phyloP scores from a whole-genome alignment of 2,113 vertebrate genomes.

The Proteles cristata region DNA sequence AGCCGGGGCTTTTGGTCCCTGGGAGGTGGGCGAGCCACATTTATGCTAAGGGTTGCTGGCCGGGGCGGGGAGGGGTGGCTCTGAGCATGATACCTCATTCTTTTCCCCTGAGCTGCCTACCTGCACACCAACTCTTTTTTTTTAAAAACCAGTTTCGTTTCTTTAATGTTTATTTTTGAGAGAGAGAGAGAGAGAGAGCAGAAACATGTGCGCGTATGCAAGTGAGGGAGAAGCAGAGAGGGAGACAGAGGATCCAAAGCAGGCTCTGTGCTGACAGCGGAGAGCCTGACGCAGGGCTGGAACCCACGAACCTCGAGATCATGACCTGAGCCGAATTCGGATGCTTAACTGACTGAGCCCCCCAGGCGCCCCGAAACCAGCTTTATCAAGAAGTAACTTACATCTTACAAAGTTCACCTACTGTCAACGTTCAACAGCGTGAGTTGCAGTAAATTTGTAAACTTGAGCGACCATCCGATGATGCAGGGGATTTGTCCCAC shows the following conservation, averaged over 20 bases:
- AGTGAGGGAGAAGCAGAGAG: no score
- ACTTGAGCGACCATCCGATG: rapidly evolving
- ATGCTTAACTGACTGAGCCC: no score
- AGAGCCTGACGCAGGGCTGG: no score
- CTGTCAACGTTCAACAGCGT: rapidly evolving
- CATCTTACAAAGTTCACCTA: rapidly evolving
- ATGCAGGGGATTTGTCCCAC: background rate
- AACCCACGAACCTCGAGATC: no score
- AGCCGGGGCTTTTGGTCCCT: rapidly evolving
- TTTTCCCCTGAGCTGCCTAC: background rate
- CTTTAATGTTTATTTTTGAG: no score
- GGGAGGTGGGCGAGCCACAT: no score
- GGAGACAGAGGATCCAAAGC: no score
- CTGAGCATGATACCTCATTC: background rate
- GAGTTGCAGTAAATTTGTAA: rapidly evolving
- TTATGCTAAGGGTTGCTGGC: background rate
- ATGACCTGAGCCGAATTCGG: no score
- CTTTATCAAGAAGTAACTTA: background rate
- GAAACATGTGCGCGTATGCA: no score
- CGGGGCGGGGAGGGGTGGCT: rapidly evolving
- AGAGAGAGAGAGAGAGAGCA: no score
- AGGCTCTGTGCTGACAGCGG: no score
- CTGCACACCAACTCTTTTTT: background rate
- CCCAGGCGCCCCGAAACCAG: background rate
- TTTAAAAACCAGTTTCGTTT: no score